Conservation (phyloP, 2,797 vertebrate species). For the Nannoperca australis region DNA sequence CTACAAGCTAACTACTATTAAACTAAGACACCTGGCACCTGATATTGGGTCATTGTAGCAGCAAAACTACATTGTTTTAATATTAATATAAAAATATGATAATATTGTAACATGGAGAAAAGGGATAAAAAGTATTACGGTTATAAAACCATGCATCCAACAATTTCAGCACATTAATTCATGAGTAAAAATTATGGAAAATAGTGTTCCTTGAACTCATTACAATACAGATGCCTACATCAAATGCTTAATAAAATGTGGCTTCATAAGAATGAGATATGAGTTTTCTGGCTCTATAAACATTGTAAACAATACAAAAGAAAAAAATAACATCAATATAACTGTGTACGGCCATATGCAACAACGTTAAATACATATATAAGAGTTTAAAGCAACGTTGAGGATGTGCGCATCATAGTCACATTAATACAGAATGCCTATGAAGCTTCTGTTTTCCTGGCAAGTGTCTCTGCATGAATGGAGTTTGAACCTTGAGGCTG, state of each 20-base stretch:
- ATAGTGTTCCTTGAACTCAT: neutral
- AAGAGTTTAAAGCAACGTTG: neutral
- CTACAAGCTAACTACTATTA: neutral
- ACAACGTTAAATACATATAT: neutral
- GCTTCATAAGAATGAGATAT: neutral
- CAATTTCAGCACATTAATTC: neutral
- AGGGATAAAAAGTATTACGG: neutral
- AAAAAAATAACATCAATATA: neutral
- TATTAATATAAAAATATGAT: neutral
- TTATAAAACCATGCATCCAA: neutral
- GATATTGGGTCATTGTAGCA: neutral
- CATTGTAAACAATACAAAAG: neutral
- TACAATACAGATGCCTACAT: neutral
- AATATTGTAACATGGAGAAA: neutral
- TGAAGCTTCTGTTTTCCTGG: conserved; percentile 30
- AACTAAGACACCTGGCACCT: neutral
- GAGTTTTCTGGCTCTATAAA: neutral
- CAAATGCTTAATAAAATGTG: neutral
- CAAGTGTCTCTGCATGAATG: conserved; percentile 17
- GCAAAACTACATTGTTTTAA: neutral
- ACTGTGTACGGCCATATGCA: neutral
- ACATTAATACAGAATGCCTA: neutral
- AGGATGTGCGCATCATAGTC: neutral
- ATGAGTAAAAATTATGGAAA: neutral
- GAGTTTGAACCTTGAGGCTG: conserved; percentile 28